phyloP scores from a whole-genome alignment of 1,140 invertebrate species.

The Drusus annulatus region DNA sequence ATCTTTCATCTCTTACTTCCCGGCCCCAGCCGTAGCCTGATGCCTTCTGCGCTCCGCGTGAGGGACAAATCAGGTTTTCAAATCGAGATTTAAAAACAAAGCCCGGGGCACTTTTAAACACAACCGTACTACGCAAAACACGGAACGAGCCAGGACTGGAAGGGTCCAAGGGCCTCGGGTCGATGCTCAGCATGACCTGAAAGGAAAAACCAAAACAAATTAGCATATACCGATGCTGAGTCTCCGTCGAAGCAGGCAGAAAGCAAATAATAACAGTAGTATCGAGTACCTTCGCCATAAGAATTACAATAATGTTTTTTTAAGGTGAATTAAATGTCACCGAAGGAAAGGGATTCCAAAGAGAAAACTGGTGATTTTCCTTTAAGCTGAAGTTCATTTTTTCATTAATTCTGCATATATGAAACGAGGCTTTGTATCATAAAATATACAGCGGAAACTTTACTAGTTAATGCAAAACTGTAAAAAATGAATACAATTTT shows the following conservation, averaged over 20 bases:
- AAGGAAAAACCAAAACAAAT: constrained; percentile 20
- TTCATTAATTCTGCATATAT: no score
- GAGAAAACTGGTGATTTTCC: no score
- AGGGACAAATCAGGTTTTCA: constrained; percentile 54
- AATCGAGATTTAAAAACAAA: constrained; percentile 54
- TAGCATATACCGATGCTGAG: no score
- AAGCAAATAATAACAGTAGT: not conserved
- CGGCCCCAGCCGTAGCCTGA: not conserved
- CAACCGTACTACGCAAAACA: constrained; percentile 42
- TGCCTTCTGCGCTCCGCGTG: not conserved
- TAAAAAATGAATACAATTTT: no score
- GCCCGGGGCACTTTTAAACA: constrained; percentile 14
- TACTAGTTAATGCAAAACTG: no score
- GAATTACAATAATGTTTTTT: no score
- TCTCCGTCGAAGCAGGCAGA: no score
- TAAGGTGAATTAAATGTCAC: no score
- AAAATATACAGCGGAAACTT: no score
- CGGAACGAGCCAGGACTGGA: not conserved
- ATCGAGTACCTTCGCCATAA: not conserved
- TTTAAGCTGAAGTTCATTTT: no score
- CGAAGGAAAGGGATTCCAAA: no score
- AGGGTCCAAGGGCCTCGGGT: constrained; percentile 10
- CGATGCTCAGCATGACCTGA: constrained; percentile 7
- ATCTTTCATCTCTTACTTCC: not conserved
- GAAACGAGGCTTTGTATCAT: no score